Percentiles rank a stretch among this genome's conserved stretches.
These are phyloP conservation scores for Plecturocebus donacophilus DNA, from an alignment of 2,113 vertebrate genomes.

Conservation along the genomic window DNA sequence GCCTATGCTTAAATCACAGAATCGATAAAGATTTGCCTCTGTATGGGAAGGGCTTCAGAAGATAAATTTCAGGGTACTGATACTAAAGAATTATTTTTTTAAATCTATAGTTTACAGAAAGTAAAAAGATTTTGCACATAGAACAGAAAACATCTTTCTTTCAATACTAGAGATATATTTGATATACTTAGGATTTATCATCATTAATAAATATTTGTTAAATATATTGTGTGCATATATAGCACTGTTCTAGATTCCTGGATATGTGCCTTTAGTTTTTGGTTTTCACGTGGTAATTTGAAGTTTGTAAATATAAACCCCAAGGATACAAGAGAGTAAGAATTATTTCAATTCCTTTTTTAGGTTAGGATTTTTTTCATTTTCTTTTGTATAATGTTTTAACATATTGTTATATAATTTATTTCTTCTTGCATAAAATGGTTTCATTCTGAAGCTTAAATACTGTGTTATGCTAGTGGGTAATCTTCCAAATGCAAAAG, in stretches of 20 bases:
- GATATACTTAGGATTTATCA: neutral
- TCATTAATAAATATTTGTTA: neutral
- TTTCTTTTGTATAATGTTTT: neutral
- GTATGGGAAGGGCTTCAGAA: slow-evolving; percentile 25
- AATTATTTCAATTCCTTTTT: neutral
- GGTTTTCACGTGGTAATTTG: neutral
- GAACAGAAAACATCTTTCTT: neutral
- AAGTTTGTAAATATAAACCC: neutral
- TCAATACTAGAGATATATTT: neutral
- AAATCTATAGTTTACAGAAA: neutral
- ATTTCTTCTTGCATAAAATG: slow-evolving; percentile 1
- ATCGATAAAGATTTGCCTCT: slow-evolving; percentile 54
- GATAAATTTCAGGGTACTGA: slow-evolving; percentile 46
- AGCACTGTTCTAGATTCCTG: neutral
- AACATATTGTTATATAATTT: neutral
- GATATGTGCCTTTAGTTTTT: neutral
- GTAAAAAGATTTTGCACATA: neutral
- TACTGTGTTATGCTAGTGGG: neutral
- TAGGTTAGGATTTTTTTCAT: neutral
- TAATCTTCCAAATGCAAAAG: slow-evolving; percentile 24
- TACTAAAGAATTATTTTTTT: neutral
- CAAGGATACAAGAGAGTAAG: neutral
- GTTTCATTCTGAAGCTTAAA: neutral
- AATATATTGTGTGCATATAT: neutral
- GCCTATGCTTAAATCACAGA: slow-evolving; percentile 64